Evolutionary conservation across 2,113 vertebrate species (phyloP), one percentile per base, ranked within the genome.

Genomic region (Lepisosteus osseus): DNA sequence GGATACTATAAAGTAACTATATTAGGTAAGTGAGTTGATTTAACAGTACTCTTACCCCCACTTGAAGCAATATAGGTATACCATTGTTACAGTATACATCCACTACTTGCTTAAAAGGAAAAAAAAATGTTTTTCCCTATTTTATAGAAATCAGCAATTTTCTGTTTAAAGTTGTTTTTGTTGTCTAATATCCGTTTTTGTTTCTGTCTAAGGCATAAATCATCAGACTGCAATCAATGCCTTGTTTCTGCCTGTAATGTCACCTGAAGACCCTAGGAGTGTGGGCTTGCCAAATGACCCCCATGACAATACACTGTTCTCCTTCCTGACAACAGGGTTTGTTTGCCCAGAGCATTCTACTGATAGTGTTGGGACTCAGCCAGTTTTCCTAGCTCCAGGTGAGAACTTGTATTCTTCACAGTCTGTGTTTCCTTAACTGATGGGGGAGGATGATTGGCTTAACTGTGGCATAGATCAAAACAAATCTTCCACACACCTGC

Each of bases 1-100:
- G 94, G 94, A 51, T 92, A 94, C 87, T 94, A 92, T 12, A 87
- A 92, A 76, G 80, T 97, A 62, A 94, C 95, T 3, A 85, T 98
- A 77, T 78, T 97, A 69, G 94, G 95, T 98, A 84, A 90, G 85
- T 82, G 6, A 59, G 4, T 61, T 41, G 63, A 43, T 45, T 29
- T 56, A 4, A 51, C 47, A 51, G 29, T 29, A 29, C 29, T 29
- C 29, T 29, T 29, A 29, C 29, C 29, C 29, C 29, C 29, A 29
- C 29, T 2, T 29, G 29, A 29, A 29, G 29, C 29, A 29, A 29
- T 29, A 29, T 29, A 29, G 29, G 0, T 29, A 29, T 29, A 29
- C 29, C 1, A 29, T 29, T 29, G 29, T 29, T 29, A 29, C 29
- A 29, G 29, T 29, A 29, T 29, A 2, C 29, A 29, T 29, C 29